Conservation (phyloP, 2,797 vertebrate species). For the Benthosema pterotum region DNA sequence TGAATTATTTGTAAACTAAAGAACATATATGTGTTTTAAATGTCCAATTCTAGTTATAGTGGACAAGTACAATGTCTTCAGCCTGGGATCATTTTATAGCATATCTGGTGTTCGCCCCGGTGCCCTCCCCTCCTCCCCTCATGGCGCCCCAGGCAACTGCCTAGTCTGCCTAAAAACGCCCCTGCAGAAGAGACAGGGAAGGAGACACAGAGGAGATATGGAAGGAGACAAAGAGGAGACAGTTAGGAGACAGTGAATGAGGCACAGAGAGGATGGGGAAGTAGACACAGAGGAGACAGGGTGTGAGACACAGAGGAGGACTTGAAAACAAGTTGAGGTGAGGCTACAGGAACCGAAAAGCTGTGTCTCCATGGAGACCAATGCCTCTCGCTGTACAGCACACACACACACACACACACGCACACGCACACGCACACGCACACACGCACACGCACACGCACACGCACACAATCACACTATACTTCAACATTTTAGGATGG, state of each 20-base stretch:
- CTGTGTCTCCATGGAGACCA: conserved; percentile 33
- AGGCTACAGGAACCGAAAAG: conserved; percentile 4
- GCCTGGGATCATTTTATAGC: too few species aligned
- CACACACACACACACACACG: background rate
- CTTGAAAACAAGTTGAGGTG: conserved; percentile 8
- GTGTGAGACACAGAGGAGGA: background rate
- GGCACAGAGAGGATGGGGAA: too few species aligned
- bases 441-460: background rate
- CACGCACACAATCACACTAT: background rate
- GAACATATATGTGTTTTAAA: too few species aligned
- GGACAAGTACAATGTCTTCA: too few species aligned
- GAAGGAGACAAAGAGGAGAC: background rate
- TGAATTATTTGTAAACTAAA: too few species aligned
- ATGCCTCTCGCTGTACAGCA: conserved; percentile 1
- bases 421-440: conserved; percentile 1
- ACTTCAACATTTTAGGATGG: background rate
- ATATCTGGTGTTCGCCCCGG: too few species aligned
- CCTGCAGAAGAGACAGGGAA: background rate
- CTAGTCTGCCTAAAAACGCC: too few species aligned
- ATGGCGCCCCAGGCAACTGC: too few species aligned
- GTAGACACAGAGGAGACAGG: conserved; percentile 1
- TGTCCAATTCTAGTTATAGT: too few species aligned
- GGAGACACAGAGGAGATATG: background rate
- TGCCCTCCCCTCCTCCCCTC: too few species aligned
- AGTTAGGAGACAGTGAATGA: background rate